Base-by-base conservation (phyloP, 1,140 invertebrate genomes). In the Magallana angulata region DNA sequence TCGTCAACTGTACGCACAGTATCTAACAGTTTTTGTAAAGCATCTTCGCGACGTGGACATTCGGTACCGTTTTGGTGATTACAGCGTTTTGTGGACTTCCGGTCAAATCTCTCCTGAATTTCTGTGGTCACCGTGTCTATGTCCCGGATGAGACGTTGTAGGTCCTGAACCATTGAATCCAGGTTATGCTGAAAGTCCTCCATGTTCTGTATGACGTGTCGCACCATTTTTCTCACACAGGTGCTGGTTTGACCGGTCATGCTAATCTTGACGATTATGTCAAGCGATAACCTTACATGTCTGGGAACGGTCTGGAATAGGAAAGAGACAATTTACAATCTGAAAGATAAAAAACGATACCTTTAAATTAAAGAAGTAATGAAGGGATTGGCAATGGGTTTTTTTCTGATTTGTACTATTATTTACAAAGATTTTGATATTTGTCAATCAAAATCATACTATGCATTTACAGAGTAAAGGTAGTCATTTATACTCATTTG, bases 171-270 rank as follows among this genome's bases (percentile, higher is more conserved):
- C 1, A 89, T 82, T 14, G 57, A 57, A 56, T 83, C n/a, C 7
- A 89, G 64, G 60, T 86, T 84, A 4, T 84, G 68, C 58, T 89
- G 88, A n/a, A 89, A 84, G 60, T 64, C 18, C 80, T 89, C 88
- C n/a, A 89, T 18, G 48, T 84, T 87, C 0, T 59, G 48, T 57
- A 89, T 85, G 36, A 89, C 62, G 24, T 85, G 82, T 84, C 71
- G 84, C 9, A 89, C 85, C 82, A 89, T 87, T 57, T 86, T 83
- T 76, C 68, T 58, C 0, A 88, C 62, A 36, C n/a, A 60, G 8
- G 36, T 58, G 24, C 57, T 16, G 56, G 8, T 18, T 86, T 82
- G 80, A 18, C 58, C 9, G 57, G n/a, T 85, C 14, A 12, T 80
- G 16, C 58, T 57, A 82, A 82, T 14, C 59, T 64, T 7, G 18